Base-by-base conservation (phyloP, 2,113 vertebrate genomes). In the Bos indicus region DNA sequence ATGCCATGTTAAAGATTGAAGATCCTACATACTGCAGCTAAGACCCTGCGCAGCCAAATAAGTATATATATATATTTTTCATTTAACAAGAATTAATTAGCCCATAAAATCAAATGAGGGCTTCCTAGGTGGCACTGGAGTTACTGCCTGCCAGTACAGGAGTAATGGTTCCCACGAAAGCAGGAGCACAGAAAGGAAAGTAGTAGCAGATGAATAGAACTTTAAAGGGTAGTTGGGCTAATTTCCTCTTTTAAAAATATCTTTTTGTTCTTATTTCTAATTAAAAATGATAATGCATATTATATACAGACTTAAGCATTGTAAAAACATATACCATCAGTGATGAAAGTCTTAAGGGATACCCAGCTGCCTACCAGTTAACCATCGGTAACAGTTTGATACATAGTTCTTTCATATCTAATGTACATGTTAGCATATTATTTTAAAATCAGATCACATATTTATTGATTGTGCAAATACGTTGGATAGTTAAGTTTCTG, bases 251-350 rank as follows among this genome's bases (percentile, higher is more conserved):
- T 93, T n/a, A 67, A 80, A 95, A 64, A 56, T 36, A 59, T 17
- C 6, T 52, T 60, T 86, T 93, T 60, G 25, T 92, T 84, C 21
- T 57, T 81, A 10, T 93, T 92, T 97, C 87, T 89, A 83, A 52
- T 96, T 91, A 26, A 97, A 95, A 97, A 71, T 95, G 62, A 46
- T 67, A 28, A 23, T 93, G 36, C 10, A 92, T 93, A 81, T 67
- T 93, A 36, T 90, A 83, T 56, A 92, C 54, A 94, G 43, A 78
- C 15, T 62, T 1, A 43, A 95, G n/a, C n/a, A 71, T 26, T 87
- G 19, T 95, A 71, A 88, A 84, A 91, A 88, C 91, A 78, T 13
- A 67, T 13, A 46, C 14, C 17, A 4, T 59, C 28, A 46, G 14
- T 67, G 54, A 64, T 54, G 15, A 89, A 57, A 11, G 36, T 94